Conservation (phyloP, 2,888 invertebrate genomes). For the Gari tellinella region DNA sequence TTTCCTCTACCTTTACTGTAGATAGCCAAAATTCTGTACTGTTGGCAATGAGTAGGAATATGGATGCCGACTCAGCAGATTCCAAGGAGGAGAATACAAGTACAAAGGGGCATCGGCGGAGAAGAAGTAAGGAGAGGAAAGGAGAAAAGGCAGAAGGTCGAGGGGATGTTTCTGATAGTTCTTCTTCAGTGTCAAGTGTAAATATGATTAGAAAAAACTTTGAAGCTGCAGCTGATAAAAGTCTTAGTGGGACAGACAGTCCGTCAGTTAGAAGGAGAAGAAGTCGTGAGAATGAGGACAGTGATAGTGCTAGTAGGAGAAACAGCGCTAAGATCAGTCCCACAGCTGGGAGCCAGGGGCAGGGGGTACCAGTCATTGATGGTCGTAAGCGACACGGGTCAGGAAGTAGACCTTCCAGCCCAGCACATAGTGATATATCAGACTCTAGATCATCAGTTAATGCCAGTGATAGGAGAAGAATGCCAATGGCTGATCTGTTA, state of each 20-base stretch:
- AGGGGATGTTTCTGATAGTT: slow-evolving; percentile 58
- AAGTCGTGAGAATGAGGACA: slow-evolving; percentile 67
- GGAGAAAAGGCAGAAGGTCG: slow-evolving; percentile 34
- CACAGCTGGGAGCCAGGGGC: slow-evolving; percentile 62
- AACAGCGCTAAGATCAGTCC: slow-evolving; percentile 59
- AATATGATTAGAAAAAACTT: slow-evolving; percentile 43
- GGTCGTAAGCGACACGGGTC: slow-evolving; percentile 73
- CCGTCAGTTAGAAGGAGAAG: slow-evolving; percentile 58
- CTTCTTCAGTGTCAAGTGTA: slow-evolving; percentile 59
- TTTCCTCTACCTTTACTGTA: slow-evolving; percentile 75
- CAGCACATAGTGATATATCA: slow-evolving; percentile 65
- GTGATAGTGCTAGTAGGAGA: slow-evolving; percentile 52
- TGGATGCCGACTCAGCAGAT: slow-evolving; percentile 46
- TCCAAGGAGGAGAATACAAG: slow-evolving; percentile 44
- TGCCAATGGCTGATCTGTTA: slow-evolving; percentile 73
- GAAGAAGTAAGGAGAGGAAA: slow-evolving; percentile 64
- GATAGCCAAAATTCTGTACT: slow-evolving; percentile 72
- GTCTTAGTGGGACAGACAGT: slow-evolving; percentile 44
- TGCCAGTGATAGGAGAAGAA: slow-evolving; percentile 58
- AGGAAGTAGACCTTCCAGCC: slow-evolving; percentile 77
- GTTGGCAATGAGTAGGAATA: slow-evolving; percentile 63
- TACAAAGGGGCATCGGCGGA: slow-evolving; percentile 63
- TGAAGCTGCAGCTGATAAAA: slow-evolving; percentile 47
- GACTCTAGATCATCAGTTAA: slow-evolving; percentile 54
- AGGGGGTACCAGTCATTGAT: slow-evolving; percentile 74